These are phyloP conservation scores for Callyntrura sp. DNA, from an alignment of 2,888 invertebrate species.

Conservation along the genomic window DNA sequence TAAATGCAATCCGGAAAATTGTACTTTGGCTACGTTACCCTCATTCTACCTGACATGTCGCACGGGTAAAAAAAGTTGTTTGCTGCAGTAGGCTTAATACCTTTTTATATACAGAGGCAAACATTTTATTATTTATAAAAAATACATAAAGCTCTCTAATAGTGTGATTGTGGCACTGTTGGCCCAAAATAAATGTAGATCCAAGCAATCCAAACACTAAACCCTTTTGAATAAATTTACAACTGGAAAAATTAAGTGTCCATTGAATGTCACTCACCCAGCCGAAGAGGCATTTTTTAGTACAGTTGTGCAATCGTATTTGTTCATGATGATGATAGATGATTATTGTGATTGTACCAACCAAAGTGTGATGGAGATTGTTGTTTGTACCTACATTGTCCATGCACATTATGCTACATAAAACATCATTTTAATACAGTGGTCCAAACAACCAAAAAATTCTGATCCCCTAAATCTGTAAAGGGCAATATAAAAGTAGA, in stretches of 20 bases:
- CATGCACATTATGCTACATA: not conserved
- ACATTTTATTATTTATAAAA: not conserved
- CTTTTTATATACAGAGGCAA: not conserved
- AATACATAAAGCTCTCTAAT: not conserved
- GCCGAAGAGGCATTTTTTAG: not conserved
- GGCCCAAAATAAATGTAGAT: constrained; percentile 53
- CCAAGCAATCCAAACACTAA: constrained; percentile 42
- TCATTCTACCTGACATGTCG: constrained; percentile 41
- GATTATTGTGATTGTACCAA: constrained; percentile 65
- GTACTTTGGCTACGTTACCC: not conserved
- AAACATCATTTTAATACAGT: no score
- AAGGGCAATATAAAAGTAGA: constrained; percentile 10
- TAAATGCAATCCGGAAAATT: not conserved
- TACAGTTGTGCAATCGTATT: not conserved
- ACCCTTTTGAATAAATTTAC: constrained; percentile 69
- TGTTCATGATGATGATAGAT: constrained; percentile 56
- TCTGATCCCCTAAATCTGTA: not conserved
- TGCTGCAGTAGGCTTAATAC: not conserved
- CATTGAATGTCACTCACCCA: constrained; percentile 46
- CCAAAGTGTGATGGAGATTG: not conserved
- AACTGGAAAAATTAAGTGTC: constrained; percentile 72
- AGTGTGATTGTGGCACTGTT: constrained; percentile 32
- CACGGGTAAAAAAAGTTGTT: constrained; percentile 33
- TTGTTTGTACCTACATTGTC: not conserved
- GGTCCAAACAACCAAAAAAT: not conserved